Conservation (phyloP, 2,113 vertebrate species). For the Heloderma charlesbogerti region DNA sequence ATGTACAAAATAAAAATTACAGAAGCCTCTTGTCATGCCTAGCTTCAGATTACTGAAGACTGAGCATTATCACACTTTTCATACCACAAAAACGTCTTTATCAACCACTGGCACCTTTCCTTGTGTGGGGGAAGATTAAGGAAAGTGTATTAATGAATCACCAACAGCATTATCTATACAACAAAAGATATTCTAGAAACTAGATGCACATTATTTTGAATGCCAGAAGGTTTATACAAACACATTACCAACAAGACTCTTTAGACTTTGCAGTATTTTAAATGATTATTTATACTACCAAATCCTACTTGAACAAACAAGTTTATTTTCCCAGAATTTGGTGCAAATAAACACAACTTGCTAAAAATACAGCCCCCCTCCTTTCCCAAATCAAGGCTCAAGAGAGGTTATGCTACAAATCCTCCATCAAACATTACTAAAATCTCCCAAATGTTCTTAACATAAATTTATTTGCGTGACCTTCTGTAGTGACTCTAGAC, state of each 20-base stretch:
- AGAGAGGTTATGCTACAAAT: neutral
- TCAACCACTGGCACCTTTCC: neutral
- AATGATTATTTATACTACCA: neutral
- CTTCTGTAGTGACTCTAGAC: neutral
- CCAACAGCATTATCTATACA: neutral
- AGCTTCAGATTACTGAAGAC: neutral
- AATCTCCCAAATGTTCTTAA: neutral
- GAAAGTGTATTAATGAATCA: neutral
- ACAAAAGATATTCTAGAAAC: neutral
- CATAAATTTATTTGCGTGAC: neutral
- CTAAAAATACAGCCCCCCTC: neutral
- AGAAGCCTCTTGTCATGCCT: neutral
- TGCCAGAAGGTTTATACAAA: neutral
- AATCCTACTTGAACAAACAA: neutral
- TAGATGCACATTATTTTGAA: neutral
- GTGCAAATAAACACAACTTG: neutral
- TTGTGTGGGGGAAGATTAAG: too few species aligned
- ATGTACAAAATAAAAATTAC: neutral
- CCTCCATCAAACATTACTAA: neutral
- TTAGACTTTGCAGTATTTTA: neutral
- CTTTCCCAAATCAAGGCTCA: too few species aligned
- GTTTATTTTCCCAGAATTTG: neutral
- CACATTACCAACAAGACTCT: neutral
- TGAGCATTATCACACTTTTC: constrained; percentile 4
- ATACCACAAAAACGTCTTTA: neutral